Conservation (phyloP, 2,888 invertebrate genomes). For the Pharmacophagus antenor region DNA sequence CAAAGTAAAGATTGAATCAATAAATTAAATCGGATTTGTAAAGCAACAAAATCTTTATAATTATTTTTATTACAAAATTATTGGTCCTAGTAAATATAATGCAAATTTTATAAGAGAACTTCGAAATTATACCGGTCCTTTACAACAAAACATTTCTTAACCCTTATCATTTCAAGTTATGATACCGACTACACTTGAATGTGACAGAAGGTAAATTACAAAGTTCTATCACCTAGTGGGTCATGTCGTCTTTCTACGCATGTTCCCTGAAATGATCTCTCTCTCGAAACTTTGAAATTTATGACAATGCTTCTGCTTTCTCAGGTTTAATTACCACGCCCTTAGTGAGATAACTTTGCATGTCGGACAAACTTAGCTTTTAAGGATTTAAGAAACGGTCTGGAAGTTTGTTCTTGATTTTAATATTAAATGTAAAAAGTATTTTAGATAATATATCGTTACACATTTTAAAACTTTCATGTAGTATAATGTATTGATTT, state of each 20-base stretch:
- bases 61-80: not conserved
- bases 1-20: too few species aligned
- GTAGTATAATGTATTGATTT: too few species aligned
- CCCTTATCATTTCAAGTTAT: slow-evolving; percentile 23
- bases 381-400: not conserved
- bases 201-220: slow-evolving; percentile 23
- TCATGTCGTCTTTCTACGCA: slow-evolving; percentile 12
- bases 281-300: slow-evolving; percentile 14
- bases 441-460: too few species aligned
- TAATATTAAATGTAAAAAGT: not conserved
- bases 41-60: too few species aligned
- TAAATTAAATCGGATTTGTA: too few species aligned
- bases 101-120: not conserved
- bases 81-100: not conserved
- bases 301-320: slow-evolving; percentile 9
- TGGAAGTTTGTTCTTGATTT: not conserved
- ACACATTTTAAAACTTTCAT: too few species aligned
- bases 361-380: slow-evolving; percentile 3
- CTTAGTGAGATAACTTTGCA: slow-evolving; percentile 2
- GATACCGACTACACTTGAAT: slow-evolving; percentile 17
- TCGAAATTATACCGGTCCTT: slow-evolving; percentile 14
- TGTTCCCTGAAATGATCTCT: slow-evolving; percentile 13
- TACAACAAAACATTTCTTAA: slow-evolving; percentile 29
- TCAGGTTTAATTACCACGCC: slow-evolving; percentile 4
- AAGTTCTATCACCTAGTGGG: slow-evolving; percentile 15